phyloP scores from a whole-genome alignment of 2,797 vertebrate genomes.

The Centropyge bicolor region DNA sequence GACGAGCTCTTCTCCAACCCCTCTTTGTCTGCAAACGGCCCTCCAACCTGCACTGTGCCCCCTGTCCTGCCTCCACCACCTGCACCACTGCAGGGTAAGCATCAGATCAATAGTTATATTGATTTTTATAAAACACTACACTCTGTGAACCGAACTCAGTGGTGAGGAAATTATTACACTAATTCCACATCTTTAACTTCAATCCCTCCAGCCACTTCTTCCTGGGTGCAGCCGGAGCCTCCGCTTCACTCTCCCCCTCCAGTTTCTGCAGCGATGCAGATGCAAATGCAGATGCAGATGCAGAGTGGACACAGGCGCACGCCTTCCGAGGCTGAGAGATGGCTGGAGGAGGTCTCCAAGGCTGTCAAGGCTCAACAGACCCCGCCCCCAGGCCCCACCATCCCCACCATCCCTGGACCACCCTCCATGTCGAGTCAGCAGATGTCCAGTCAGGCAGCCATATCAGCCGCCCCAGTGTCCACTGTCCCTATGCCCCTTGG shows the following conservation, averaged over 20 bases:
- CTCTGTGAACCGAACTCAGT: background rate
- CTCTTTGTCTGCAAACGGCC: conserved; percentile 71
- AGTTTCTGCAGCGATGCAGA: conserved; percentile 70
- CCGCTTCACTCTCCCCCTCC: conserved; percentile 79
- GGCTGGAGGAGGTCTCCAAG: conserved; percentile 94
- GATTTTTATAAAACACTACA: background rate
- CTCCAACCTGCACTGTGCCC: conserved; percentile 72
- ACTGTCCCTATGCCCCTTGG: conserved; percentile 60
- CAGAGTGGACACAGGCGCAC: conserved; percentile 91
- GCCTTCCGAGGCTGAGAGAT: conserved; percentile 93
- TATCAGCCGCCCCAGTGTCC: conserved; percentile 56
- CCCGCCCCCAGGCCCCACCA: conserved; percentile 72
- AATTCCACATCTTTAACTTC: conserved; percentile 20
- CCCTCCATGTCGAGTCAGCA: conserved; percentile 80
- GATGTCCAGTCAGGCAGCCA: conserved; percentile 62
- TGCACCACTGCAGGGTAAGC: conserved; percentile 81
- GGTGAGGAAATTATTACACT: background rate
- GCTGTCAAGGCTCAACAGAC: conserved; percentile 87
- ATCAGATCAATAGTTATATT: background rate
- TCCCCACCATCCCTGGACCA: conserved; percentile 80
- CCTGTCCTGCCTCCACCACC: conserved; percentile 81
- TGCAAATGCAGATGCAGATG: conserved; percentile 77
- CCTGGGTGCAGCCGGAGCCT: conserved; percentile 87
- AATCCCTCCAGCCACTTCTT: conserved; percentile 77
- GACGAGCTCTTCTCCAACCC: conserved; percentile 84